Evolutionary conservation across 2,113 vertebrate genomes (phyloP).

Genomic region (Plecotus auritus): DNA sequence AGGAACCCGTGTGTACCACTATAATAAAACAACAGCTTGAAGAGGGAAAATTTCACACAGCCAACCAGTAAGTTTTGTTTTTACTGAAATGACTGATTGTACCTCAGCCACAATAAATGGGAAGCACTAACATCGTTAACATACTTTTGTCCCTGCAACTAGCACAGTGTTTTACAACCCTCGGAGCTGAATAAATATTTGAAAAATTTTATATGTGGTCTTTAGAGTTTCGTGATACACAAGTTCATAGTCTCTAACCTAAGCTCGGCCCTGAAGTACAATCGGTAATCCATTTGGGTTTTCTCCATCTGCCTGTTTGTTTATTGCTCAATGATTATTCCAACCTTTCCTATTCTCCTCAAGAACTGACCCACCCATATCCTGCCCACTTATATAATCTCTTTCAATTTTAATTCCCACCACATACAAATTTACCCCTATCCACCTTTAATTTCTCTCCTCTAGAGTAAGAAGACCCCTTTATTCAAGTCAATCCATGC

Average conservation of each 20-base stretch:
- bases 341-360: not conserved
- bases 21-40: conserved; percentile 53
- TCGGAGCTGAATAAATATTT: not conserved
- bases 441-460: not conserved
- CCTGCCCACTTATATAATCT: not conserved
- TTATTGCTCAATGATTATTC: not conserved
- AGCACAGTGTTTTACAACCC: not conserved
- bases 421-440: not conserved
- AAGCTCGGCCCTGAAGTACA: not conserved
- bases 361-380: not conserved
- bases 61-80: conserved; percentile 43
- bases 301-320: not conserved
- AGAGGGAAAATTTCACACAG: conserved; percentile 32
- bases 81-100: not conserved
- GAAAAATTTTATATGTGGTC: not conserved
- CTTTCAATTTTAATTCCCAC: not conserved
- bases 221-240: not conserved
- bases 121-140: not conserved
- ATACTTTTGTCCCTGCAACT: not conserved
- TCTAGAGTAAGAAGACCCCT: not conserved
- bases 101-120: not conserved
- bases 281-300: not conserved
- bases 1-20: not conserved
- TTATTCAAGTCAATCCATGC: not conserved
- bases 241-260: not conserved